Conservation (phyloP, 2,797 vertebrate genomes). For the Ptychobarbus kaznakovi region DNA sequence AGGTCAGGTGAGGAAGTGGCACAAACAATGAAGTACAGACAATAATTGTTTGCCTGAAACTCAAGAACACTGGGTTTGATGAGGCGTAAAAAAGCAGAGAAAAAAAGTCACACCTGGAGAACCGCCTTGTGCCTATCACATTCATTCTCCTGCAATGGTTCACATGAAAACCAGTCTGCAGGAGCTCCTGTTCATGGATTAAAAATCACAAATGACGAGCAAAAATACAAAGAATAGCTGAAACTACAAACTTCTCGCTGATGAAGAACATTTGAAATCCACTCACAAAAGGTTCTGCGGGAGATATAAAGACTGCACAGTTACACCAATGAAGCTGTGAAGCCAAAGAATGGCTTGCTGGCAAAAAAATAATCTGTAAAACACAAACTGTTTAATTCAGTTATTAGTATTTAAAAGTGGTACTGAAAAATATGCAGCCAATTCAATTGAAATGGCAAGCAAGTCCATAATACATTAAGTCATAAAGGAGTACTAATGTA, state of each 20-base stretch:
- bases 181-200: slow-evolving; percentile 55
- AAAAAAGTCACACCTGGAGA: slow-evolving; percentile 79
- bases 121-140: slow-evolving; percentile 59
- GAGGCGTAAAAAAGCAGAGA: slow-evolving; percentile 75
- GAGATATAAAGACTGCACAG: slow-evolving; percentile 9
- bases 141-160: slow-evolving; percentile 68
- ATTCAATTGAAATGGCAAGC: not conserved
- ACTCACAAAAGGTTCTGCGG: slow-evolving; percentile 28
- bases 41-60: slow-evolving; percentile 72
- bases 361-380: not conserved
- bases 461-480: not conserved
- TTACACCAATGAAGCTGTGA: slow-evolving; percentile 1
- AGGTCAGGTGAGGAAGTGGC: slow-evolving; percentile 65
- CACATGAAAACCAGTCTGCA: slow-evolving; percentile 66
- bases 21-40: slow-evolving; percentile 70
- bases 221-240: slow-evolving; percentile 64
- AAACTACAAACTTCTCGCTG: slow-evolving; percentile 61
- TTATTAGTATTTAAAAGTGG: not conserved
- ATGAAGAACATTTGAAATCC: slow-evolving; percentile 16
- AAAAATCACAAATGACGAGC: slow-evolving; percentile 29
- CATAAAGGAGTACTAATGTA: not conserved
- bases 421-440: not conserved
- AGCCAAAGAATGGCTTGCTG: not conserved
- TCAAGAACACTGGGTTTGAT: slow-evolving; percentile 75
- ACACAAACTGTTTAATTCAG: slow-evolving; percentile 29